Evolutionary conservation across 2,888 invertebrate genomes (phyloP), one percentile per base, ranked within the genome.

Genomic region (Noctua janthina): DNA sequence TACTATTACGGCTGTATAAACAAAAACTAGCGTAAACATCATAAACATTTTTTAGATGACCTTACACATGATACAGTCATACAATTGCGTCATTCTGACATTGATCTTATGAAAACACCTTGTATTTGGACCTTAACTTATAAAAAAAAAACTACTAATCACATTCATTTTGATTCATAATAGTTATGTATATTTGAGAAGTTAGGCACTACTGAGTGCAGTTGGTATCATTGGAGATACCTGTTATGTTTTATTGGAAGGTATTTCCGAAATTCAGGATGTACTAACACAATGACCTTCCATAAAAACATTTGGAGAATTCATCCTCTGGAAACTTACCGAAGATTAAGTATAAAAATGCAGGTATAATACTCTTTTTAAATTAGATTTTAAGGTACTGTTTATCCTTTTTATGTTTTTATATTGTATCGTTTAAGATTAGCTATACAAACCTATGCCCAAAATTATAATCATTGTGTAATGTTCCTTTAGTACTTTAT

Each of bases 71-170:
- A 83, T 87, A 83, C 80, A 76, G 83, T 83, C 80, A 80, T 78
- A 80, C 73, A 69, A 74, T 89, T 83, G 74, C 89, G 88, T 89
- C 90, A 90, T 84, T 82, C 74, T 68, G 83, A 84, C 88, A 84
- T 83, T 87, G 78, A 76, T 74, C 83, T 70, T 78, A 78, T 79
- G 49, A 87, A 82, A 83, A 75, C 76, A 86, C 88, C 81, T 84
- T 71, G 82, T 78, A 78, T 82, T 81, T 64, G 68, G 56, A 78
- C 64, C 72, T 76, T 80, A 80, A 54, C 39, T 66, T 29, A 7
- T 23, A 23, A 75, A 76, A 49, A 49, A 46, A 62, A 3, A 29
- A 29, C 29, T 56, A 39, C 29, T 77, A 78, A 74, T n/a, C 15
- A 54, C n/a, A 82, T 46, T 35, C 0, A 15, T 35, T 54, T 46